Evolutionary conservation across 2,888 invertebrate genomes (phyloP).

Genomic region (Brenthis hecate): DNA sequence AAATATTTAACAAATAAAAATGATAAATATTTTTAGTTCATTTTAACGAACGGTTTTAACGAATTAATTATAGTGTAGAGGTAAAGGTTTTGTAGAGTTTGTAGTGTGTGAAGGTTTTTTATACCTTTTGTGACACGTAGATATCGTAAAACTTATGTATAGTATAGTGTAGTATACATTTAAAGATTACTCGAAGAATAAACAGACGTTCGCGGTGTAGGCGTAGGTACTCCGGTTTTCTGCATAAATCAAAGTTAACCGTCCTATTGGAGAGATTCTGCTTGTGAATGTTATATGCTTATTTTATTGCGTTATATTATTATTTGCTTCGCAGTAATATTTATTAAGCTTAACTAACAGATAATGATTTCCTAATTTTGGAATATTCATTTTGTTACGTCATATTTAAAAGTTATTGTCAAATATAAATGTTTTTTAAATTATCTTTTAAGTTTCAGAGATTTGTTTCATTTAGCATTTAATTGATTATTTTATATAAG

Average conservation of each 20-base stretch:
- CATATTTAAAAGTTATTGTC: too few species aligned
- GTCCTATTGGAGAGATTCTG: constrained; percentile 28
- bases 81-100: too few species aligned
- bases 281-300: constrained; percentile 22
- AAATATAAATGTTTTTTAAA: too few species aligned
- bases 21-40: too few species aligned
- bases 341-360: background rate
- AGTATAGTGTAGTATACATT: constrained; percentile 13
- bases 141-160: too few species aligned
- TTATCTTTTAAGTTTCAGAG: too few species aligned
- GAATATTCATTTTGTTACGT: too few species aligned
- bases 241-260: constrained; percentile 69
- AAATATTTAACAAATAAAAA: too few species aligned
- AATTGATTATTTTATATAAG: too few species aligned
- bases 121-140: background rate
- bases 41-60: too few species aligned
- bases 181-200: constrained; percentile 27
- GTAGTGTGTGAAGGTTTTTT: background rate
- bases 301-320: constrained; percentile 1
- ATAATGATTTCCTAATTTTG: background rate
- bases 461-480: too few species aligned
- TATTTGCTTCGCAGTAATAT: background rate
- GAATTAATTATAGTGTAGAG: too few species aligned
- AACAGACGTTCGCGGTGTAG: constrained; percentile 49
- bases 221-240: constrained; percentile 53